phyloP scores from a whole-genome alignment of 2,797 vertebrate genomes.

The Morelia viridis region DNA sequence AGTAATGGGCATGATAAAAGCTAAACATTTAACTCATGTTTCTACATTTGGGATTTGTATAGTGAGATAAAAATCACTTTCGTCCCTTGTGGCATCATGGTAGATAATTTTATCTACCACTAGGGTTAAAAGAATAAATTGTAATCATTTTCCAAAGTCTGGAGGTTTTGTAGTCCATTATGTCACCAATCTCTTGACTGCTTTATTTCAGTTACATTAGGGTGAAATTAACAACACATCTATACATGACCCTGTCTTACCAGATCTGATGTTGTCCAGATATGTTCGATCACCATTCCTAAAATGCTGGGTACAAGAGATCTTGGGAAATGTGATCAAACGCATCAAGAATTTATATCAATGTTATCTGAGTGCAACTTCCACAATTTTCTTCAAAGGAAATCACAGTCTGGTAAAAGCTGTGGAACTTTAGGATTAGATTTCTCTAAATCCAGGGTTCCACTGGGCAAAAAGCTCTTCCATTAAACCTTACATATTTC shows the following conservation, averaged over 20 bases:
- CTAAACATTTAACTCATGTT: background rate
- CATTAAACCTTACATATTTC: background rate
- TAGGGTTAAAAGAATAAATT: background rate
- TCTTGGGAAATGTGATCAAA: background rate
- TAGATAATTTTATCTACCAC: background rate
- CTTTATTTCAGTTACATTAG: background rate
- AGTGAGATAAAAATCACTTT: background rate
- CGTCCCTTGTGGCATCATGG: background rate
- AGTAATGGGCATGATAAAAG: background rate
- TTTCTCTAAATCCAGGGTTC: background rate
- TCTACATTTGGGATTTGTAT: background rate
- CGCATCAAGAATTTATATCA: background rate
- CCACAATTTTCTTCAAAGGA: background rate
- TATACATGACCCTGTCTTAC: background rate
- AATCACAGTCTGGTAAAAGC: background rate
- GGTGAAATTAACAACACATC: background rate
- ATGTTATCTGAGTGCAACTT: background rate
- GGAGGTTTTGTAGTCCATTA: background rate
- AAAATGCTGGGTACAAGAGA: background rate
- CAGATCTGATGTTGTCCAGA: background rate
- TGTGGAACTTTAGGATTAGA: background rate
- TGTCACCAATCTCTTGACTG: background rate
- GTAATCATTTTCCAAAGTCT: background rate
- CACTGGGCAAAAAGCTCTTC: background rate
- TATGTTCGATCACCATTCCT: background rate